Evolutionary conservation across 2,888 invertebrate species (phyloP).

Genomic region (Lasius fuliginosus): DNA sequence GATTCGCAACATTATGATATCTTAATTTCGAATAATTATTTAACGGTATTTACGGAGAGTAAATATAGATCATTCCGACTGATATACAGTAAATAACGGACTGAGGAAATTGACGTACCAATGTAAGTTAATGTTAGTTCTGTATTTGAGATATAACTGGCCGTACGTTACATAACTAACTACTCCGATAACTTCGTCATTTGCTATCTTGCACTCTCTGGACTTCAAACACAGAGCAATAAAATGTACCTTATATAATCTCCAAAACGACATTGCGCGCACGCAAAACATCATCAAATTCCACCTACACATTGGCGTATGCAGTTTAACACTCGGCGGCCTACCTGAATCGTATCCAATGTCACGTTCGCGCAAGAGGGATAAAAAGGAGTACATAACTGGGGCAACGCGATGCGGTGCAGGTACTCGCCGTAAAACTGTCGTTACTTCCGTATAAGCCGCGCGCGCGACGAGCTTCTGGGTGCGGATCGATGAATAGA

Average conservation of each 20-base stretch:
- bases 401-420: slow-evolving; percentile 57
- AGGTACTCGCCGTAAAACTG: slow-evolving; percentile 69
- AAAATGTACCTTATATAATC: slow-evolving; percentile 6
- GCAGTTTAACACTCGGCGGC: too few species aligned
- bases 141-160: slow-evolving; percentile 34
- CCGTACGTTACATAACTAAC: slow-evolving; percentile 30
- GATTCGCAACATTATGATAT: not conserved
- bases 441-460: slow-evolving; percentile 72
- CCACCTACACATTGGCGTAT: too few species aligned
- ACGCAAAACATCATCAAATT: too few species aligned
- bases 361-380: slow-evolving; percentile 21
- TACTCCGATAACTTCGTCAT: slow-evolving; percentile 35
- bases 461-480: slow-evolving; percentile 67
- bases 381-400: slow-evolving; percentile 68
- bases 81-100: slow-evolving; percentile 77
- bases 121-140: slow-evolving; percentile 43
- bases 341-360: not conserved
- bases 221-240: slow-evolving; percentile 1
- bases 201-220: slow-evolving; percentile 20
- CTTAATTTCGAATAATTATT: not conserved
- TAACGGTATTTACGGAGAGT: slow-evolving; percentile 45
- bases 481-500: slow-evolving; percentile 77
- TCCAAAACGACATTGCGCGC: slow-evolving; percentile 15
- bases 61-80: slow-evolving; percentile 64
- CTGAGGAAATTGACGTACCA: slow-evolving; percentile 77